A percentile compares a stretch with the other conserved stretches of the same genome.
These are phyloP conservation scores for Coendou prehensilis DNA, from an alignment of 2,797 vertebrate species.

Conservation along the genomic window DNA sequence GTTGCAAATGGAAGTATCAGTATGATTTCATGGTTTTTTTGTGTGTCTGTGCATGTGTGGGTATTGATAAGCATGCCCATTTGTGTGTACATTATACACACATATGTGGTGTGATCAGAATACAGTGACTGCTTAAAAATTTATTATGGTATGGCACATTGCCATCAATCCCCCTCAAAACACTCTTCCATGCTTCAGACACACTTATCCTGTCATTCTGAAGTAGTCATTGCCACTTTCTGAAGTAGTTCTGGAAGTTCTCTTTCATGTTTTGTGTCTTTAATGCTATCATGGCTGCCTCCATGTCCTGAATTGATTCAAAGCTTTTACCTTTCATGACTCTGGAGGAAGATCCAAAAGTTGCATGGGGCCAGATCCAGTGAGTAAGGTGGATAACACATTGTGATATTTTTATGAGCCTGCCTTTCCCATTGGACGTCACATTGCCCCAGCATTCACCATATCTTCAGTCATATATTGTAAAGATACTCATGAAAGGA, in stretches of 20 bases:
- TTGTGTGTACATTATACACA: neutral
- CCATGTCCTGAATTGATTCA: neutral
- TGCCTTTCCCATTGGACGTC: neutral
- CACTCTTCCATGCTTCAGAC: neutral
- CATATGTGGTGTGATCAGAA: neutral
- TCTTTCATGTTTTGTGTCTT: neutral
- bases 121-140: neutral
- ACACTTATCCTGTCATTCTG: neutral
- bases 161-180: neutral
- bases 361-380: neutral
- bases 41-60: neutral
- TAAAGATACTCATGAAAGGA: neutral
- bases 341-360: neutral
- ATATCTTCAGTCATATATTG: neutral
- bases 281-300: neutral
- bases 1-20: constrained; percentile 44
- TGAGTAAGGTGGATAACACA: neutral
- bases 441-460: neutral
- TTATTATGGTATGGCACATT: neutral
- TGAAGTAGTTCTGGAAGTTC: neutral
- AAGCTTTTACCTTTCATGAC: neutral
- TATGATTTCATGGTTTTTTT: constrained; percentile 6
- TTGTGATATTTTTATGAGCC: neutral
- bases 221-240: neutral
- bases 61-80: neutral